Conservation (phyloP, 1,140 invertebrate species). For the Drosophila sucinea region DNA sequence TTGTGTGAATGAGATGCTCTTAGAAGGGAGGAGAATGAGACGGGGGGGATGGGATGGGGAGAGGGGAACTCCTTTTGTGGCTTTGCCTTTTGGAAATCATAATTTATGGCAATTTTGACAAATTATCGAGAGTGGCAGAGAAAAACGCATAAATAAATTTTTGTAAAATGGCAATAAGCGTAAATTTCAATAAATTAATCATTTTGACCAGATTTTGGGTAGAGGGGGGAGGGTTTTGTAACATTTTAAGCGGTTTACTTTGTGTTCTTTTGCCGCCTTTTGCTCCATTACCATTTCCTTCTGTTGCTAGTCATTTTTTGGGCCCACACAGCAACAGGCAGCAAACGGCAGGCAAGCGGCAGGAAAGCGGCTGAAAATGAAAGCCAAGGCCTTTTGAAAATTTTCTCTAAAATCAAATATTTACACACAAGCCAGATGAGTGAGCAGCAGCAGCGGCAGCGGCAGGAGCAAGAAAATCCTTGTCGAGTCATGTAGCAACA, state of each 20-base stretch:
- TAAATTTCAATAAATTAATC: conserved; percentile 81
- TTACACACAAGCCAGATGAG: conserved; percentile 41
- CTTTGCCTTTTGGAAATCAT: conserved; percentile 54
- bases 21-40: not conserved
- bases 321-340: conserved; percentile 8
- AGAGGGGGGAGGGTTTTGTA: too few species aligned
- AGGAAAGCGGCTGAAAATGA: conserved; percentile 42
- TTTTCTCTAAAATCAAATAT: conserved; percentile 67
- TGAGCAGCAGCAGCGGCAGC: not conserved
- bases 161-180: conserved; percentile 62
- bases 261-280: conserved; percentile 5
- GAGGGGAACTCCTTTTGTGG: not conserved
- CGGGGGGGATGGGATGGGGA: not conserved
- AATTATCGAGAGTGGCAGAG: conserved; percentile 62
- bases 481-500: conserved; percentile 75
- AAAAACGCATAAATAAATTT: conserved; percentile 71
- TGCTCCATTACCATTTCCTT: conserved; percentile 1
- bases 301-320: conserved; percentile 26
- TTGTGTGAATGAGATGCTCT: conserved; percentile 18
- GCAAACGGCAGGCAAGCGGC: not conserved
- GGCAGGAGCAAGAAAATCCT: conserved; percentile 20
- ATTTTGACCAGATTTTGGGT: conserved; percentile 45
- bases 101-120: conserved; percentile 79
- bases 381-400: conserved; percentile 15
- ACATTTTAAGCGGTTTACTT: conserved; percentile 9